Conservation (phyloP, 2,797 vertebrate species). For the Nyctibius grandis region DNA sequence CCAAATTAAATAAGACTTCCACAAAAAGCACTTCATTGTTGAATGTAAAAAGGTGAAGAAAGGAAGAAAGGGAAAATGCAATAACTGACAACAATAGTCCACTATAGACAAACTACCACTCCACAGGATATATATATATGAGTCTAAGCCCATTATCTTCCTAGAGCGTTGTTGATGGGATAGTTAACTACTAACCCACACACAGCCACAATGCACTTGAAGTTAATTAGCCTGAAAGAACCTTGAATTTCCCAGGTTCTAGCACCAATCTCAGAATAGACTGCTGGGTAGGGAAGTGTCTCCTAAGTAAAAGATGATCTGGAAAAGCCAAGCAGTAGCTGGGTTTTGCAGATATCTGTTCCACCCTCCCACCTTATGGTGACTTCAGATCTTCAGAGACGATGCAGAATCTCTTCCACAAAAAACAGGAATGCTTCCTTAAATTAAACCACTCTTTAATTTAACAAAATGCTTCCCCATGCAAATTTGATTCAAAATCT, state of each 20-base stretch:
- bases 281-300: neutral
- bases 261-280: neutral
- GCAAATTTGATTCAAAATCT: neutral
- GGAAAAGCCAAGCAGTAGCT: neutral
- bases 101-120: neutral
- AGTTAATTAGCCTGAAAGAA: neutral
- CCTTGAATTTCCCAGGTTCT: neutral
- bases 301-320: neutral
- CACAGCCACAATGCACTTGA: neutral
- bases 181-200: neutral
- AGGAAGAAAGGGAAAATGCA: neutral
- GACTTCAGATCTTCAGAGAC: neutral
- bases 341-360: neutral
- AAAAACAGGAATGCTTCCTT: neutral
- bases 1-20: neutral
- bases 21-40: neutral
- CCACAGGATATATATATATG: neutral
- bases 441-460: neutral
- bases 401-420: neutral
- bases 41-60: neutral
- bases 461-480: neutral
- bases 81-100: neutral
- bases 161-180: neutral
- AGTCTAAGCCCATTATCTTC: neutral
- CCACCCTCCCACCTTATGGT: neutral